phyloP scores from a whole-genome alignment of 2,797 vertebrate genomes.

The Poeciliopsis presidionis region DNA sequence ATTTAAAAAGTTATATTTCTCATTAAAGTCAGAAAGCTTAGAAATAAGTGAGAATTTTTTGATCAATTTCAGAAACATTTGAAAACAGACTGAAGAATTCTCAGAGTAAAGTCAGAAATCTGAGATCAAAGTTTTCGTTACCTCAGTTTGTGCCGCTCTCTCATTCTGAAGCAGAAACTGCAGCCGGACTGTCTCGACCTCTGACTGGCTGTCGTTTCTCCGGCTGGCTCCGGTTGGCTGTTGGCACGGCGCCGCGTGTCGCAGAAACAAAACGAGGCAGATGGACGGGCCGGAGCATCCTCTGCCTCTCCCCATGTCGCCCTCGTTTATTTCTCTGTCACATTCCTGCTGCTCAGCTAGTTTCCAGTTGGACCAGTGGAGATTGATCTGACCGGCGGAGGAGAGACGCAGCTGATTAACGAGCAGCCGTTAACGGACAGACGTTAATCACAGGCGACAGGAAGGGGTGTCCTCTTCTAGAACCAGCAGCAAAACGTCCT shows the following conservation, averaged over 20 bases:
- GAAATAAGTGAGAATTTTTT: no score
- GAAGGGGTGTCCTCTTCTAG: not conserved
- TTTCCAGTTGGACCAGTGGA: slow-evolving; percentile 14
- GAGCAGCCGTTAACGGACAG: not conserved
- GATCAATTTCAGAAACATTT: no score
- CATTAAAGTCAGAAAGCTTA: no score
- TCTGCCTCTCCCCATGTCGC: slow-evolving; percentile 37
- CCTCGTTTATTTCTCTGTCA: slow-evolving; percentile 54
- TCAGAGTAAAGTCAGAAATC: no score
- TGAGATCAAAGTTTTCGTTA: not conserved
- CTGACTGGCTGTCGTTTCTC: slow-evolving; percentile 25
- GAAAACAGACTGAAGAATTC: no score
- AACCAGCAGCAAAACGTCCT: not conserved
- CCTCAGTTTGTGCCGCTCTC: not conserved
- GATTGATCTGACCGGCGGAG: not conserved
- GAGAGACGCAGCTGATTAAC: not conserved
- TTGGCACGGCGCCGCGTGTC: slow-evolving; percentile 36
- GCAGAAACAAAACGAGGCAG: slow-evolving; percentile 48
- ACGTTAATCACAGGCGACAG: not conserved
- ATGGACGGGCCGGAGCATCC: slow-evolving; percentile 17
- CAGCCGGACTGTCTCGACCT: slow-evolving; percentile 16
- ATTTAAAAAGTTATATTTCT: no score
- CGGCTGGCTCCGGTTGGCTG: not conserved
- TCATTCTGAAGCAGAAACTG: not conserved
- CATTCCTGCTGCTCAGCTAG: slow-evolving; percentile 58